phyloP scores from a whole-genome alignment of 2,113 vertebrate species.

The Nibea coibor region DNA sequence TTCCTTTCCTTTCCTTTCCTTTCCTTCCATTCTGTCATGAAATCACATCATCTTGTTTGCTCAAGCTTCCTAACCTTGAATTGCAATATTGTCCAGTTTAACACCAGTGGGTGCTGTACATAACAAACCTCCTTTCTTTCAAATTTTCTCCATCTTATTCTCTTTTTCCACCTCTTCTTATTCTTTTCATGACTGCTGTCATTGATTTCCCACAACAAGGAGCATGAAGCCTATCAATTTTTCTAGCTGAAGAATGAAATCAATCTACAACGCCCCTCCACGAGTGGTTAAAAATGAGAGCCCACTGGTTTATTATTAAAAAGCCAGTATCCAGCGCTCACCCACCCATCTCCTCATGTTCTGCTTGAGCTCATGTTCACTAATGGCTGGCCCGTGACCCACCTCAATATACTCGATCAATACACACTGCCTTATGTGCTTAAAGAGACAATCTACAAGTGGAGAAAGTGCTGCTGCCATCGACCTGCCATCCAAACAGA shows the following conservation, averaged over 20 bases:
- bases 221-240: slow-evolving; percentile 75
- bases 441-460: slow-evolving; percentile 56
- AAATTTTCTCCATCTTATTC: slow-evolving; percentile 2
- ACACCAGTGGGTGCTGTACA: not conserved
- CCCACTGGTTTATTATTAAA: slow-evolving; percentile 70
- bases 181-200: slow-evolving; percentile 47
- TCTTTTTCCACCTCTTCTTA: slow-evolving; percentile 29
- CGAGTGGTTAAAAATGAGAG: slow-evolving; percentile 72
- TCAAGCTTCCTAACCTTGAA: not conserved
- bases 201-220: slow-evolving; percentile 75
- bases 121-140: slow-evolving; percentile 9
- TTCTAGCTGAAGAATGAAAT: slow-evolving; percentile 71
- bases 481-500: slow-evolving; percentile 19
- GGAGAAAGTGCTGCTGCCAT: slow-evolving; percentile 32
- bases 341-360: slow-evolving; percentile 56
- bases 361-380: slow-evolving; percentile 40
- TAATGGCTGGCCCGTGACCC: slow-evolving; percentile 68
- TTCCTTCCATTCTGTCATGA: not conserved
- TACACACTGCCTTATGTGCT: slow-evolving; percentile 45
- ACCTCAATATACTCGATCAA: slow-evolving; percentile 56
- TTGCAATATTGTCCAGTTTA: not conserved
- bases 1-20: not conserved
- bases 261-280: slow-evolving; percentile 57
- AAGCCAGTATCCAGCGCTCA: slow-evolving; percentile 57
- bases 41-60: not conserved